These are phyloP conservation scores for Tyrannus savana DNA, from an alignment of 2,113 vertebrate genomes.

Conservation along the genomic window DNA sequence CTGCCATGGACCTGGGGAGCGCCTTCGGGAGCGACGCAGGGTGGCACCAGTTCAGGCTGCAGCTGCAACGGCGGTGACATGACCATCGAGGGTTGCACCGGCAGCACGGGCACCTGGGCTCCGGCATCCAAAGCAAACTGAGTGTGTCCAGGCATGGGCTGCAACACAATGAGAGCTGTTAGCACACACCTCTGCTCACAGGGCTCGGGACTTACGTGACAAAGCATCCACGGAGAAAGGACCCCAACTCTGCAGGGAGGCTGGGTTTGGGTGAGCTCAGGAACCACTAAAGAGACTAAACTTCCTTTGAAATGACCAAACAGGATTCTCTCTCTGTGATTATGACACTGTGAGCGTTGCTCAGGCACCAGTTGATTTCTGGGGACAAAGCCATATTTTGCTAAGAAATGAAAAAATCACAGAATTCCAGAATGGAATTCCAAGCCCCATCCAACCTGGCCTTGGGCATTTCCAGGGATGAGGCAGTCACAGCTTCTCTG, in stretches of 20 bases:
- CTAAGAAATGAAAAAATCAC: background rate
- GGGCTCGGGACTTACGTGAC: rapidly evolving
- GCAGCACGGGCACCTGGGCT: conserved; percentile 65
- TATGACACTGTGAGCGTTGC: rapidly evolving
- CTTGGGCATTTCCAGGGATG: background rate
- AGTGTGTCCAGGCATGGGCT: conserved; percentile 73
- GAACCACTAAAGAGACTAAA: background rate
- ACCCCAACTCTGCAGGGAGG: background rate
- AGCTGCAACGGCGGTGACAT: conserved; percentile 75
- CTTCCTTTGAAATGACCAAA: background rate
- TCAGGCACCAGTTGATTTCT: background rate
- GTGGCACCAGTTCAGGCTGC: conserved; percentile 63
- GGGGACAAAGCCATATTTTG: background rate
- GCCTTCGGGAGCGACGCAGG: conserved; percentile 58
- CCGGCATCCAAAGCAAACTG: conserved; percentile 68
- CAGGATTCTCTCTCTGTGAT: background rate
- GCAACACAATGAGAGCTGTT: conserved; percentile 55
- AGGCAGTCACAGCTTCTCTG: rapidly evolving
- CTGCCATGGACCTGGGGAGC: conserved; percentile 73
- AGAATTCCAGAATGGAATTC: background rate
- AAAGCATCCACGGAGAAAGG: background rate
- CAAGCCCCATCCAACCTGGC: background rate
- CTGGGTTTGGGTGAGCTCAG: background rate
- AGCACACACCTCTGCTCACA: background rate
- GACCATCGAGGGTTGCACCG: conserved; percentile 65